These are phyloP conservation scores for Atopsyche davidsoni DNA, from an alignment of 1,140 invertebrate genomes.

Conservation along the genomic window DNA sequence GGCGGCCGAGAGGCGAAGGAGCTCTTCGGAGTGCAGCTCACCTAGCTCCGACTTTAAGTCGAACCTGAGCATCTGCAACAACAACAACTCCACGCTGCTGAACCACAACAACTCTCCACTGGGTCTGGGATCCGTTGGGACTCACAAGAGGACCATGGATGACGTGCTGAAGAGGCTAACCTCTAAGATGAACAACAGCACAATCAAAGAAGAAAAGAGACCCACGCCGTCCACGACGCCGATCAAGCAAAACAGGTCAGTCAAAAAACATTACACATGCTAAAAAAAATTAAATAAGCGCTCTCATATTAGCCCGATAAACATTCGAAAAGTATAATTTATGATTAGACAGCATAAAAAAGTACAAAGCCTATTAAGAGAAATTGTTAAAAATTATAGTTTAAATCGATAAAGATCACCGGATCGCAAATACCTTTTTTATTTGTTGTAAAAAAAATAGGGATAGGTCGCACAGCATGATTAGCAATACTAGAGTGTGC, in stretches of 20 bases:
- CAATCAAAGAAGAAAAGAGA: constrained; percentile 58
- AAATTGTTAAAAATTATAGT: no score
- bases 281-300: no score
- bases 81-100: constrained; percentile 48
- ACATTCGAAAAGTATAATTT: no score
- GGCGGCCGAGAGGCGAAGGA: constrained; percentile 43
- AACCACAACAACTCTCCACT: constrained; percentile 42
- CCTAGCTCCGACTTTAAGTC: constrained; percentile 56
- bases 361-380: no score
- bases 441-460: no score
- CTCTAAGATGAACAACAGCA: constrained; percentile 69
- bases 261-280: constrained; percentile 19
- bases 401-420: no score
- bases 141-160: constrained; percentile 71
- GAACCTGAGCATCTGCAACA: constrained; percentile 39
- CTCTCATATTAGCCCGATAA: no score
- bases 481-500: no score
- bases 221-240: constrained; percentile 61
- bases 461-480: no score
- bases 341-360: no score
- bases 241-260: constrained; percentile 50
- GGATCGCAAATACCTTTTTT: no score
- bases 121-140: constrained; percentile 37
- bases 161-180: constrained; percentile 77
- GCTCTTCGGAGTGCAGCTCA: constrained; percentile 64